Conservation (phyloP, 2,888 invertebrate genomes). For the Xanthostigma xanthostigma region DNA sequence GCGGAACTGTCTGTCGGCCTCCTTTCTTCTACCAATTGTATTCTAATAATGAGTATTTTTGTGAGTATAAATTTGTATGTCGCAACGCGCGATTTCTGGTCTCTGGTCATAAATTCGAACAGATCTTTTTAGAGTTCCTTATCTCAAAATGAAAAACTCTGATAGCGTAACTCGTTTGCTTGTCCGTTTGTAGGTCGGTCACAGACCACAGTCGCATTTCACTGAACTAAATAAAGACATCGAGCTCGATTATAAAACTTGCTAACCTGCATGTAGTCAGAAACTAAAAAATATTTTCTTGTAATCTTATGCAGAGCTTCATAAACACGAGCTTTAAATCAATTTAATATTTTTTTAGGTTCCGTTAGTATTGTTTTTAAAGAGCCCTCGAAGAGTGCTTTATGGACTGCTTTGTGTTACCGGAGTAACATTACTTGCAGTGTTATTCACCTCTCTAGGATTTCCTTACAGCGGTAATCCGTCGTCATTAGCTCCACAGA, state of each 20-base stretch:
- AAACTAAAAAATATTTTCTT: background rate
- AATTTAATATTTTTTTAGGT: constrained; percentile 14
- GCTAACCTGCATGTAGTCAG: background rate
- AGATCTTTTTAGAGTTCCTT: too few species aligned
- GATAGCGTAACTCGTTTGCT: too few species aligned
- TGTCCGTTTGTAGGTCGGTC: too few species aligned
- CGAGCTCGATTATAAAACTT: background rate
- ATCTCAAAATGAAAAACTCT: too few species aligned
- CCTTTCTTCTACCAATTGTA: constrained; percentile 24
- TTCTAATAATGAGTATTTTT: constrained; percentile 26
- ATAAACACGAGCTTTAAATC: background rate
- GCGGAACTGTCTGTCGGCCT: constrained; percentile 31
- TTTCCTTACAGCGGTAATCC: constrained; percentile 52
- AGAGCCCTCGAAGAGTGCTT: constrained; percentile 17
- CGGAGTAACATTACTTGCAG: constrained; percentile 25
- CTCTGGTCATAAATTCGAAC: too few species aligned
- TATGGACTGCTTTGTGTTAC: constrained; percentile 16
- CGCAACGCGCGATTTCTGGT: background rate
- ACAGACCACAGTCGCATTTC: too few species aligned
- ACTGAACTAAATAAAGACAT: too few species aligned
- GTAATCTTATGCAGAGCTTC: too few species aligned
- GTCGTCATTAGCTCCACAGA: constrained; percentile 45
- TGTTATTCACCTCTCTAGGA: constrained; percentile 46
- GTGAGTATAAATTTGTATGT: constrained; percentile 17
- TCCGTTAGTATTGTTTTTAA: constrained; percentile 18